These are phyloP conservation scores for Nesogale talazaci DNA, from an alignment of 2,113 vertebrate species.

Conservation along the genomic window DNA sequence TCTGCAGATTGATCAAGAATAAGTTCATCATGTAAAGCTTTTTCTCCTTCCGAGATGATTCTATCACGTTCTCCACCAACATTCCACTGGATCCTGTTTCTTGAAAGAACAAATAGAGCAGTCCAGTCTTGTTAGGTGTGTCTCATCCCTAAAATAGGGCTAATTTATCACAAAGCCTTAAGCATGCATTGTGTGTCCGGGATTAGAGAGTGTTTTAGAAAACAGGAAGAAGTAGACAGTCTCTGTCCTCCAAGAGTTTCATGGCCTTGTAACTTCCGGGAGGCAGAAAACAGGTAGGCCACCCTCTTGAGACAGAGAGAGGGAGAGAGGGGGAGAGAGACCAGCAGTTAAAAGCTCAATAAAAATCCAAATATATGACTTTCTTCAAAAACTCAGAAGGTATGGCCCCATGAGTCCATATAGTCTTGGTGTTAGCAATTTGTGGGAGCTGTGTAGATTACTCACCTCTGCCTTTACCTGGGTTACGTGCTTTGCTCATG, in stretches of 20 bases:
- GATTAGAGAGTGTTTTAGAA: not conserved
- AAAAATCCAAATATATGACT: constrained; percentile 13
- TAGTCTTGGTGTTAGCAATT: not conserved
- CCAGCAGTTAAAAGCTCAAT: not conserved
- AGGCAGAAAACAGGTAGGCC: not conserved
- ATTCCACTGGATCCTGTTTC: constrained; percentile 83
- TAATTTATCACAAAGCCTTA: constrained; percentile 82
- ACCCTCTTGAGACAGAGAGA: not conserved
- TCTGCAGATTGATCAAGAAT: constrained; percentile 90
- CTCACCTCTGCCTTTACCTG: not conserved
- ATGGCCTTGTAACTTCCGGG: not conserved
- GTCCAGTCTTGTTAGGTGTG: not conserved
- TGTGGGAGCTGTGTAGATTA: not conserved
- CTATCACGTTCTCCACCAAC: constrained; percentile 84
- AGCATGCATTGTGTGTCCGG: not conserved
- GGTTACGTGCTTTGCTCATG: not conserved
- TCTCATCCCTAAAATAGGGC: not conserved
- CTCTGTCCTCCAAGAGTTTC: not conserved
- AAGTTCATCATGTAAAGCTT: constrained; percentile 90
- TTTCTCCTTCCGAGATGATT: constrained; percentile 76
- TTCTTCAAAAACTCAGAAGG: not conserved
- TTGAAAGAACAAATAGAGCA: constrained; percentile 48
- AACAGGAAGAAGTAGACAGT: not conserved
- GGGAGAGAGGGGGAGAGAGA: too few species aligned
- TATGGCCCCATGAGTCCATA: accelerated